A percentile compares a stretch with the other conserved stretches of the same genome.
phyloP scores from a whole-genome alignment of 2,888 invertebrate genomes.

The Muscina levida region DNA sequence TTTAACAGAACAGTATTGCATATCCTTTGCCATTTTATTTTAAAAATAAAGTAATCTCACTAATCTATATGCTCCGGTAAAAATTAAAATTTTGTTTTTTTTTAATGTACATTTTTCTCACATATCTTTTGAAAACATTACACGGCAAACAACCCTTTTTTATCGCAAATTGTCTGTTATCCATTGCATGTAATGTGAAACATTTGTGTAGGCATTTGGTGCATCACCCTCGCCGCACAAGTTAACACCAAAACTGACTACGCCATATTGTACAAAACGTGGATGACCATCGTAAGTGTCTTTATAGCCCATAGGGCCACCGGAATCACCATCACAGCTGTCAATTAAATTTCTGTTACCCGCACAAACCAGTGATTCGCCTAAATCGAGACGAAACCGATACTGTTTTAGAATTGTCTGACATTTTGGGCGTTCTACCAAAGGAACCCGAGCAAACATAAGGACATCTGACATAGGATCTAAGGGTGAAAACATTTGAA shows the following conservation, averaged over 20 bases:
- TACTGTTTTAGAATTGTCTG: constrained; percentile 32
- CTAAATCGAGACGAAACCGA: constrained; percentile 29
- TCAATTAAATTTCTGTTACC: constrained; percentile 71
- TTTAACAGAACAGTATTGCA: too few relatives aligned
- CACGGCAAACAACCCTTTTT: neutral
- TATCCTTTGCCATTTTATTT: too few relatives aligned
- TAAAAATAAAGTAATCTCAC: too few relatives aligned
- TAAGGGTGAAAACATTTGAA: constrained; percentile 20
- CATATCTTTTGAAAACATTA: too few relatives aligned
- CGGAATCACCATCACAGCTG: constrained; percentile 76
- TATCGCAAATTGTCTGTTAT: constrained; percentile 77
- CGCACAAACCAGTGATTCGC: constrained; percentile 49
- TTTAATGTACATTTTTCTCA: too few relatives aligned
- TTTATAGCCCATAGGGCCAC: constrained; percentile 72
- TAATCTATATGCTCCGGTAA: too few relatives aligned
- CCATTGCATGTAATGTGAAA: constrained; percentile 82
- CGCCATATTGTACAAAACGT: constrained; percentile 79
- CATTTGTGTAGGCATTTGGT: constrained; percentile 82
- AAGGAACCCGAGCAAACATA: constrained; percentile 37
- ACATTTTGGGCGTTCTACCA: constrained; percentile 39
- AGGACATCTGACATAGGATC: constrained; percentile 45
- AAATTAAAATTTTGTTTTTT: too few relatives aligned
- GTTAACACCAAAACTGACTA: constrained; percentile 84
- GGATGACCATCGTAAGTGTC: constrained; percentile 58
- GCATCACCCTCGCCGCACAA: constrained; percentile 80